Base-by-base conservation (phyloP, 2,888 invertebrate genomes). In the Halocaridina rubra region DNA sequence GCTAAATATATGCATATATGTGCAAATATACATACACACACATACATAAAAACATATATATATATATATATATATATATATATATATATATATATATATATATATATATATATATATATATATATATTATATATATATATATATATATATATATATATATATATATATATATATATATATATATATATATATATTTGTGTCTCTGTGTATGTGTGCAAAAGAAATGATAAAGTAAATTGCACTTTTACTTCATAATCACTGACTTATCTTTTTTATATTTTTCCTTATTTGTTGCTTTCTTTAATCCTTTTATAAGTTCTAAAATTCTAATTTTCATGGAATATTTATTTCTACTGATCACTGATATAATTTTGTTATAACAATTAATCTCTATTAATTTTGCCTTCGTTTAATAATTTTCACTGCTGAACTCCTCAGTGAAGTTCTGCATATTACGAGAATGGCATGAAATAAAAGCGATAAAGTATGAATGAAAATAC, bases 141-240 rank as follows among this genome's bases (percentile, higher is more conserved):
- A 64, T 64, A 64, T 7, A 64, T 64, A 64, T 22, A 64, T 29
- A 64, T 64, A 64, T n/a, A 64, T 29, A 64, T 29, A 64, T 64
- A 64, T 64, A 64, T 64, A 64, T 64, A 64, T 64, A 64, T 64
- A 22, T 64, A 64, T 64, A 64, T 29, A 64, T 64, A 64, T 64
- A 64, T 7, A 64, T 64, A 64, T 64, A 64, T 64, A 64, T 64
- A 64, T 64, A 64, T 29, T n/a, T n/a, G n/a, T n/a, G n/a, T n/a
- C n/a, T n/a, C n/a, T n/a, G n/a, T n/a, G n/a, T 53, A n/a, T 53
- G 7, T n/a, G 53, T 10, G 4, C 3, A 7, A 53, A 53, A 53
- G 8, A n/a, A 4, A n/a, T n/a, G n/a, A n/a, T n/a, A n/a, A n/a
- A n/a, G 4, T n/a, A 53, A 4, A 53, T n/a, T 53, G 2, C 53